Conservation (phyloP, 2,113 vertebrate genomes). For the Gobio gobio region DNA sequence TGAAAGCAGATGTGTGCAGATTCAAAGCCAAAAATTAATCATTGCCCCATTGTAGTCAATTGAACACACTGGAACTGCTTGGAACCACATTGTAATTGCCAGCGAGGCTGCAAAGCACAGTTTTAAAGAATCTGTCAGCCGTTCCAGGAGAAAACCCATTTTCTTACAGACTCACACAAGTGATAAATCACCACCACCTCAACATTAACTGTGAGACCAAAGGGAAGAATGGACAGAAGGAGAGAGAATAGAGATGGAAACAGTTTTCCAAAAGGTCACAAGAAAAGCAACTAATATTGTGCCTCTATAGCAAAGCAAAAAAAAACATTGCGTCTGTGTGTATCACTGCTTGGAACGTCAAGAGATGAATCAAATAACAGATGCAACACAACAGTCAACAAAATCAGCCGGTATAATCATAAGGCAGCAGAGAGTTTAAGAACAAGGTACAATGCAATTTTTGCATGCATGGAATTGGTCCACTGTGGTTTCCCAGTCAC, state of each 20-base stretch:
- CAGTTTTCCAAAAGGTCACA: slow-evolving; percentile 65
- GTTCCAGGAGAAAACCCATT: slow-evolving; percentile 33
- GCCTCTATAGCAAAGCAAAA: slow-evolving; percentile 19
- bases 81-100: slow-evolving; percentile 26
- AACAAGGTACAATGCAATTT: not conserved
- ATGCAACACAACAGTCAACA: slow-evolving; percentile 31
- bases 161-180: slow-evolving; percentile 37
- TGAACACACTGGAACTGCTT: slow-evolving; percentile 23
- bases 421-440: not conserved
- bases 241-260: slow-evolving; percentile 55
- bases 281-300: slow-evolving; percentile 39
- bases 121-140: slow-evolving; percentile 38
- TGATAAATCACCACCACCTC: slow-evolving; percentile 44
- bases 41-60: not conserved
- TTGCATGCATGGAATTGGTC: not conserved
- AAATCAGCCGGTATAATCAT: slow-evolving; percentile 44
- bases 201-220: slow-evolving; percentile 37
- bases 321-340: not conserved
- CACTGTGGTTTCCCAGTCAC: not conserved
- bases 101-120: not conserved
- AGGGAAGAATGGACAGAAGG: slow-evolving; percentile 10
- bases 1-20: not conserved
- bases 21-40: slow-evolving; percentile 7
- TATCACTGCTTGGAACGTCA: slow-evolving; percentile 44
- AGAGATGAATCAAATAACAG: slow-evolving; percentile 52